phyloP scores from a whole-genome alignment of 2,113 vertebrate genomes.

The Corythaixoides concolor region DNA sequence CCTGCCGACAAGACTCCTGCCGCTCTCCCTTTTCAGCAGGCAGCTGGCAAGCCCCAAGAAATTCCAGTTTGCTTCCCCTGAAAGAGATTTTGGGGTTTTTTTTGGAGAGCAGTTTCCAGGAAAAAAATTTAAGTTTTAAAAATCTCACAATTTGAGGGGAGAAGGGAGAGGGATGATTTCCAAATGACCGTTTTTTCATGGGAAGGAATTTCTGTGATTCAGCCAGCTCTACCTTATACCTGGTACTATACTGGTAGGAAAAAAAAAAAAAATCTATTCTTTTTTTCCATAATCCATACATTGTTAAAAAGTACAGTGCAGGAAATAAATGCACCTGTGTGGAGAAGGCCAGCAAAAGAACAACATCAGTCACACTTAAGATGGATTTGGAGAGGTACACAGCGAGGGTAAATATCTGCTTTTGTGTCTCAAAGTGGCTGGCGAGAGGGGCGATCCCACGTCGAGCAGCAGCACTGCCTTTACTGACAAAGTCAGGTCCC shows the following conservation, averaged over 20 bases:
- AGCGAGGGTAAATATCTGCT: not conserved
- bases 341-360: not conserved
- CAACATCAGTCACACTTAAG: not conserved
- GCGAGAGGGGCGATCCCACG: not conserved
- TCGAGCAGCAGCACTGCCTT: not conserved
- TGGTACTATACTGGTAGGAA: not conserved
- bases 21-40: not conserved
- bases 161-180: not conserved
- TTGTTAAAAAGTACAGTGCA: not conserved
- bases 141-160: not conserved
- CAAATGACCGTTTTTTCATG: not conserved
- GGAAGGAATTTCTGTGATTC: not conserved
- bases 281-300: not conserved
- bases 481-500: not conserved
- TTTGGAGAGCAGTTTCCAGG: not conserved
- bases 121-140: not conserved
- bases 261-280: not conserved
- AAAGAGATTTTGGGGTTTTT: not conserved
- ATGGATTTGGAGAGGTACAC: not conserved
- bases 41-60: conserved; percentile 54
- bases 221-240: not conserved
- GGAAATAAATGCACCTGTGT: not conserved
- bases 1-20: not conserved
- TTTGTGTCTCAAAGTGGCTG: not conserved
- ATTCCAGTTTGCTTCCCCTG: conserved; percentile 7